These are phyloP conservation scores for Drosophila melanica DNA, from an alignment of 1,140 invertebrate genomes.

Conservation along the genomic window DNA sequence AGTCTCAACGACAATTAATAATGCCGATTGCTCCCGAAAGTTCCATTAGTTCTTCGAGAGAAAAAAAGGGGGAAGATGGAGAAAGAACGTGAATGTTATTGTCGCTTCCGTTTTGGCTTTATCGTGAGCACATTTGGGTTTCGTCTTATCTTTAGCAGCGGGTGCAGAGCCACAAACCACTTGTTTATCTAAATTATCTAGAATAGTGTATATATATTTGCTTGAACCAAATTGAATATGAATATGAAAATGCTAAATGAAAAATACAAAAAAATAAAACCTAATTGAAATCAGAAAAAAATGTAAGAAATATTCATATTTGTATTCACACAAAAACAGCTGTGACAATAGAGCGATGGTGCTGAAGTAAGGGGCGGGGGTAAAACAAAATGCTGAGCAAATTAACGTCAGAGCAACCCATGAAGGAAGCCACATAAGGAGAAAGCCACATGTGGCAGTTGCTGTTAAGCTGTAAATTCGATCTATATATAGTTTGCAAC, in stretches of 20 bases:
- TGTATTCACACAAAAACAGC: conserved; percentile 21
- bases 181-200: conserved; percentile 71
- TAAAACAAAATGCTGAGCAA: conserved; percentile 12
- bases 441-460: conserved; percentile 26
- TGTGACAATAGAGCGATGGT: conserved; percentile 30
- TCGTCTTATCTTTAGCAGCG: conserved; percentile 11
- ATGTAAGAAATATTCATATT: conserved; percentile 26
- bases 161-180: conserved; percentile 18
- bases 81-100: conserved; percentile 18
- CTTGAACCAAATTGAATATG: conserved; percentile 57
- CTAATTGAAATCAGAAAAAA: conserved; percentile 54
- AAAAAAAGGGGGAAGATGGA: conserved; percentile 7
- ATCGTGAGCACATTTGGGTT: neutral
- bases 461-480: neutral
- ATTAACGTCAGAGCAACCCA: conserved; percentile 33
- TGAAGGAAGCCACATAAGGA: neutral
- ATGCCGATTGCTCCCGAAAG: conserved; percentile 23
- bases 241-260: conserved; percentile 22
- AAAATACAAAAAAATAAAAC: conserved; percentile 19
- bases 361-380: neutral
- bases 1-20: conserved; percentile 13
- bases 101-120: conserved; percentile 60
- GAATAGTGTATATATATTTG: conserved; percentile 41
- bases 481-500: neutral
- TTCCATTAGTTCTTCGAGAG: conserved; percentile 13